Conservation (phyloP, 2,888 invertebrate species). For the Gisinianus flammeolus region DNA sequence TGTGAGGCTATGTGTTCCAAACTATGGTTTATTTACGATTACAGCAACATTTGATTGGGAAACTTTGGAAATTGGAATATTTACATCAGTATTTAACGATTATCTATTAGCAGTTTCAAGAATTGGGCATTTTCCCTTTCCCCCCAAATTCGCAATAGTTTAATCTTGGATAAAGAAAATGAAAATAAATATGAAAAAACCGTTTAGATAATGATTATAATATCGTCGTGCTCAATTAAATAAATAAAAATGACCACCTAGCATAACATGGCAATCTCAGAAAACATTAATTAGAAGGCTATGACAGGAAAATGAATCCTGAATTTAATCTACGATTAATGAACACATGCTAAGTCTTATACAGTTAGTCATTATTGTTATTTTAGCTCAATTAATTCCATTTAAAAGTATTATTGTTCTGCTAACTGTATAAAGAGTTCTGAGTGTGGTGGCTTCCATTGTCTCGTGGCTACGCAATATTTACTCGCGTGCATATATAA, state of each 20-base stretch:
- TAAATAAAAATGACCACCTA: too few species aligned
- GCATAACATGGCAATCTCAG: too few species aligned
- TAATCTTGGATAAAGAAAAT: too few species aligned
- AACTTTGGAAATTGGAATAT: too few species aligned
- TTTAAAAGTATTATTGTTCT: background rate
- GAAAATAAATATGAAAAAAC: too few species aligned
- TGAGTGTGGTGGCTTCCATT: background rate
- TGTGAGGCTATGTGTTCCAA: background rate
- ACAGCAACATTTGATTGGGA: too few species aligned
- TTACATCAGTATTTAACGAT: too few species aligned
- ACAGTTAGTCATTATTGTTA: background rate
- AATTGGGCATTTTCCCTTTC: too few species aligned
- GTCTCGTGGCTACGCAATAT: background rate
- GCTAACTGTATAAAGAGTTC: background rate
- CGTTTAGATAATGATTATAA: background rate
- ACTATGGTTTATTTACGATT: too few species aligned
- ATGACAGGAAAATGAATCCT: background rate
- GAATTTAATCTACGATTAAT: background rate
- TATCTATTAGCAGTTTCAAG: too few species aligned
- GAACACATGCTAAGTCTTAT: background rate
- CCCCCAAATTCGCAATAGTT: too few species aligned
- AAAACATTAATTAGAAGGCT: background rate
- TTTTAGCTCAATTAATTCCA: background rate
- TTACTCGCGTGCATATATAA: background rate
- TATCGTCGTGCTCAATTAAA: background rate